Evolutionary conservation across 2,888 invertebrate genomes (phyloP).

Genomic region (Coleophora flavipennella): DNA sequence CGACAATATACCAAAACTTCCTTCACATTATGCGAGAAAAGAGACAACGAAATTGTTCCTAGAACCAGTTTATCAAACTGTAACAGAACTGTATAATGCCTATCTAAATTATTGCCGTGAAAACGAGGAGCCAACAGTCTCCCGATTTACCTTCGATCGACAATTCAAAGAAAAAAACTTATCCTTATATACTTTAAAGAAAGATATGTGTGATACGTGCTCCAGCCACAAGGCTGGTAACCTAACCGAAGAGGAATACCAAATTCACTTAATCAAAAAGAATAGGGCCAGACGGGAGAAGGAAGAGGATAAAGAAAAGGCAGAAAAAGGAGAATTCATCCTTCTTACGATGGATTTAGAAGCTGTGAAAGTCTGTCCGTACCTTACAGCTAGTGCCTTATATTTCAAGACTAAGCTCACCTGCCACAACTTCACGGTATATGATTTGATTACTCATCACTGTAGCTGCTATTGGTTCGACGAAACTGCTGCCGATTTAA

Average conservation of each 20-base stretch:
- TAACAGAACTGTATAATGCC: constrained; percentile 14
- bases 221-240: constrained; percentile 4
- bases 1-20: constrained; percentile 17
- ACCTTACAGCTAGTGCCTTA: constrained; percentile 1
- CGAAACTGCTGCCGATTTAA: constrained; percentile 2
- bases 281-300: constrained; percentile 10
- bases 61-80: constrained; percentile 15
- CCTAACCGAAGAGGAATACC: constrained; percentile 3
- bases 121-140: constrained; percentile 12
- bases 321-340: constrained; percentile 4
- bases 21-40: constrained; percentile 18
- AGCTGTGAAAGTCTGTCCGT: constrained; percentile 9
- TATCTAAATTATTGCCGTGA: constrained; percentile 17
- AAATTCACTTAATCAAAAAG: constrained; percentile 6
- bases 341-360: constrained; percentile 12
- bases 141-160: constrained; percentile 19
- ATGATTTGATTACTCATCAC: neutral
- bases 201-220: constrained; percentile 7
- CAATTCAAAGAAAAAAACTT: constrained; percentile 18
- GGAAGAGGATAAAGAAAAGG: constrained; percentile 5
- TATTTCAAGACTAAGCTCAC: constrained; percentile 5
- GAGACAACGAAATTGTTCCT: constrained; percentile 12
- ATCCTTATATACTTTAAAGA: no score
- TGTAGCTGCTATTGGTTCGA: neutral
- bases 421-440: constrained; percentile 3